Conservation (phyloP, 2,797 vertebrate species). For the Phrynocephalus guinanensis region DNA sequence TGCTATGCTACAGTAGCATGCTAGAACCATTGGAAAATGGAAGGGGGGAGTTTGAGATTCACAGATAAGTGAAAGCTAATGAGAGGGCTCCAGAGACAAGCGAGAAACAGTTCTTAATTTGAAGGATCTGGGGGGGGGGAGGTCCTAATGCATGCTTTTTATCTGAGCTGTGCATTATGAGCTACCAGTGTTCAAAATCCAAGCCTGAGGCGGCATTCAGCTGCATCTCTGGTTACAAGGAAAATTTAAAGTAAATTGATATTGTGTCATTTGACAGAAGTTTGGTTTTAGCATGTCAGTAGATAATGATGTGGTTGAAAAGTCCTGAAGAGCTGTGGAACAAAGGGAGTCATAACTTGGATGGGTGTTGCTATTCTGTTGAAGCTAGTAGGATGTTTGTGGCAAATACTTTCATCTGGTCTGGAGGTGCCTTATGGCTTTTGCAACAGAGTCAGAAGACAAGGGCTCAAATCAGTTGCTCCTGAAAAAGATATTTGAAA, state of each 20-base stretch:
- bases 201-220: neutral
- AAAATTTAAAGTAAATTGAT: constrained; percentile 15
- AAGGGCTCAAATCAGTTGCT: neutral
- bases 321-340: neutral
- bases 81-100: neutral
- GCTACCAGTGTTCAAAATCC: neutral
- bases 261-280: neutral
- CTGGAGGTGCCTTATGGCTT: neutral
- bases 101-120: neutral
- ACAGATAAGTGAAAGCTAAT: neutral
- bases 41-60: neutral
- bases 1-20: neutral
- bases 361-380: neutral
- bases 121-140: neutral
- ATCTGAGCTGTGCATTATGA: neutral
- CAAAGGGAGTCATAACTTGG: neutral
- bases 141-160: neutral
- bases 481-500: neutral
- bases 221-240: neutral
- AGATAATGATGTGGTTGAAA: constrained; percentile 8
- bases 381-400: constrained; percentile 2
- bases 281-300: neutral
- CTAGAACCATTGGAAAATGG: neutral
- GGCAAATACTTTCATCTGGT: neutral
- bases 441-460: neutral